Evolutionary conservation across 1,140 invertebrate species (phyloP), one percentile per base, ranked within the genome.

Genomic region (Uloborus diversus): DNA sequence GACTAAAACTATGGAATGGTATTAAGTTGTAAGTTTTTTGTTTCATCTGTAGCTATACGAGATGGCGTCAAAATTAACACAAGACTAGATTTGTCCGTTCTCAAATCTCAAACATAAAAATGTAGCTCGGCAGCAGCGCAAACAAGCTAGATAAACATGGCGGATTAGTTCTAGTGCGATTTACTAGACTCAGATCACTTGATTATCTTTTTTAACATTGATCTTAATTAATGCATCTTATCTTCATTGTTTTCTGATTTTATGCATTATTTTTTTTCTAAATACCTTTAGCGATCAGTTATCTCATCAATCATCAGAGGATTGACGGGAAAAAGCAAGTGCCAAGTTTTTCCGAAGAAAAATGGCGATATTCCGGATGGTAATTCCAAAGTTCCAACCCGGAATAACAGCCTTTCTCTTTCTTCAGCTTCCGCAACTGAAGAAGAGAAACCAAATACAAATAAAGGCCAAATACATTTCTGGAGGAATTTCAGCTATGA

Each of bases 401-500:
- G 65, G 11, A 79, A 32, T 27, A 68, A 59, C 35, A 79, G 76
- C 53, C 49, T 33, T 27, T 4, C 30, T 14, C 1, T 68, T n/a
- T 79, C 76, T 4, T 4, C 49, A 17, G 59, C 76, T 17, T 64
- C 57, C 2, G 56, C 9, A 4, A 47, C 9, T 27, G 65, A 79
- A 32, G 32, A 62, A 3, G 13, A 32, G 14, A 27, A 23, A 20
- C 47, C 28, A 20, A 14, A 37, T 2, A 9, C 11, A 14, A 69
- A 61, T 14, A 64, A 20, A 23, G 78, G 78, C 25, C 56, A 70
- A 30, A 65, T 80, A 17, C 56, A 28, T 28, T 80, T 80, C 59
- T 80, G 78, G 78, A 80, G 61, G 57, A 80, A 80, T 25, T 80
- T 80, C 23, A 25, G 27, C 2, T 80, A 80, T 20, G 78, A 80